Evolutionary conservation across 2,113 vertebrate species (phyloP).

Genomic region (Rhineura floridana): DNA sequence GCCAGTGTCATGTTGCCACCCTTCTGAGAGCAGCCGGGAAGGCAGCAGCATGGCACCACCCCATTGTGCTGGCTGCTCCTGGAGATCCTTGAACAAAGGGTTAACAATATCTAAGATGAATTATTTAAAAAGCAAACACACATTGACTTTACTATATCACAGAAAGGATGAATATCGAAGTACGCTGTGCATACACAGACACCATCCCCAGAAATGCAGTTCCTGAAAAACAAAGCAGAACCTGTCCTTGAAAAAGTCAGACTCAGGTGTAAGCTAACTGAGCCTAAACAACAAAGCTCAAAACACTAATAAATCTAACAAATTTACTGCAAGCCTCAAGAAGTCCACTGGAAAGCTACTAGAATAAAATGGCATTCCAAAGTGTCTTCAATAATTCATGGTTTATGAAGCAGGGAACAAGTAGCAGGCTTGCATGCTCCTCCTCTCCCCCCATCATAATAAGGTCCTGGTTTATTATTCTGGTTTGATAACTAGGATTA

Average conservation of each 20-base stretch:
- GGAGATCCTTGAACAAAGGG: neutral
- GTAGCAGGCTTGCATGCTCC: neutral
- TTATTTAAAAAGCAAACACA: neutral
- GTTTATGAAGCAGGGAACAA: neutral
- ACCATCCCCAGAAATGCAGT: neutral
- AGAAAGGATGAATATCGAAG: neutral
- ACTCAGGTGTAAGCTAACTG: neutral
- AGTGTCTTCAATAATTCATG: neutral
- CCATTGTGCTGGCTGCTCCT: too few species aligned
- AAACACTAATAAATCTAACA: neutral
- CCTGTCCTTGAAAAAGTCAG: neutral
- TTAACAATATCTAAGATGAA: neutral
- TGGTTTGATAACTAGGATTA: neutral
- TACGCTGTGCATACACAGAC: neutral
- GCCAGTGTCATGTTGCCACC: too few species aligned
- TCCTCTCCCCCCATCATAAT: neutral
- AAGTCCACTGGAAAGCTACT: neutral
- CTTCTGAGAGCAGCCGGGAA: too few species aligned
- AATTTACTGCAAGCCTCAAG: neutral
- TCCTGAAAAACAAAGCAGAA: neutral
- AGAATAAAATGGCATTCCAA: neutral
- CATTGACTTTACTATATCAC: neutral
- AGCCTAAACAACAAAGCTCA: neutral
- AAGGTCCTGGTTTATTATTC: neutral
- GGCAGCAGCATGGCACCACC: too few species aligned